A percentile compares a stretch with the other conserved stretches of the same genome.
Conservation (phyloP, 35 echinoderm and acorn worm genomes). For the Ptychodera flava region DNA sequence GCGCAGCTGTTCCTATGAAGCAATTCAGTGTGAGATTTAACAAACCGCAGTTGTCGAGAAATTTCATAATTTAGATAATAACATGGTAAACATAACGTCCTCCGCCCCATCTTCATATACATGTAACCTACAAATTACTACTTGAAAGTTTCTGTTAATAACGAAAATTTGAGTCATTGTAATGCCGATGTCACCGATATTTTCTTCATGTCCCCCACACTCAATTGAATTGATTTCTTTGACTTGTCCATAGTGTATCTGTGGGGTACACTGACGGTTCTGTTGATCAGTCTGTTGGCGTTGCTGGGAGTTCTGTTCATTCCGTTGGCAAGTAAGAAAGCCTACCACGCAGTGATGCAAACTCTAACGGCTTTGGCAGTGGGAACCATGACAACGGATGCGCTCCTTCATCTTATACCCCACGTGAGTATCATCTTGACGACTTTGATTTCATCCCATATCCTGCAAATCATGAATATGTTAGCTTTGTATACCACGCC, state of each 20-base stretch:
- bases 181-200: too few relatives aligned
- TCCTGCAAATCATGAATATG: not conserved
- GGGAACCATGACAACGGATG: constrained; percentile 57
- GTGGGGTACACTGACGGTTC: constrained; percentile 35
- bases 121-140: too few relatives aligned
- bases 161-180: too few relatives aligned
- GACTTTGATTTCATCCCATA: not conserved
- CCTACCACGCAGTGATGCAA: constrained; percentile 53
- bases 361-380: constrained; percentile 71
- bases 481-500: not conserved
- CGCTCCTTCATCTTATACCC: constrained; percentile 70
- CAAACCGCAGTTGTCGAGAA: too few relatives aligned
- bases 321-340: constrained; percentile 28
- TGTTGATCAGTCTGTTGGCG: constrained; percentile 33
- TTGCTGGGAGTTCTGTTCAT: constrained; percentile 43
- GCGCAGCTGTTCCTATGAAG: too few relatives aligned
- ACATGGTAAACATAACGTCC: too few relatives aligned
- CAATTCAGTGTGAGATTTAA: too few relatives aligned
- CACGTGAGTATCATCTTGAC: constrained; percentile 21
- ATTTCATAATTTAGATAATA: too few relatives aligned
- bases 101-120: too few relatives aligned
- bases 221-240: too few relatives aligned
- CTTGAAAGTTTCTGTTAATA: too few relatives aligned
- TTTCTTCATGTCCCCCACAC: too few relatives aligned
- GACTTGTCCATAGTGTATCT: constrained; percentile 63